A percentile compares a stretch with the other conserved stretches of the same genome.
These are phyloP conservation scores for Python bivittatus DNA, from an alignment of 2,113 vertebrate genomes.

Conservation along the genomic window DNA sequence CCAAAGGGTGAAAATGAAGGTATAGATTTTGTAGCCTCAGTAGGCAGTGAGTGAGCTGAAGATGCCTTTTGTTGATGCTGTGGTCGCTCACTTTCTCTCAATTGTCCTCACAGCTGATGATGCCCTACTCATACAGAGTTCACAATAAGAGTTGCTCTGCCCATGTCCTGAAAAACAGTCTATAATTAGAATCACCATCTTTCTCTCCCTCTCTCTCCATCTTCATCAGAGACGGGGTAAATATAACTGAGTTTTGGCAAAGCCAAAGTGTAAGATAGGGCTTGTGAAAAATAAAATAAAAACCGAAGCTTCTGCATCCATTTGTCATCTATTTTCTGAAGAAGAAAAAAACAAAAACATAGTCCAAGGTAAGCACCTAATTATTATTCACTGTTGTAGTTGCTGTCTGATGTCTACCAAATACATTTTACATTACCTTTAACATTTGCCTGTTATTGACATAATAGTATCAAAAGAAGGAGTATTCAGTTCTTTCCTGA, in stretches of 20 bases:
- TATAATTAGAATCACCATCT: neutral
- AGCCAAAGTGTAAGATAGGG: neutral
- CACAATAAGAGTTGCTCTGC: neutral
- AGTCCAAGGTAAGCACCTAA: slow-evolving; percentile 67
- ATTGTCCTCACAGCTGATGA: neutral
- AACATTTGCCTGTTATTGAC: slow-evolving; percentile 53
- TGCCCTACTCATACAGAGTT: neutral
- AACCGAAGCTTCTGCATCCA: slow-evolving; percentile 40
- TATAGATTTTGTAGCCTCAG: neutral
- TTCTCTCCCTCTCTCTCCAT: neutral
- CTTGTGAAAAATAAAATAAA: slow-evolving; percentile 1
- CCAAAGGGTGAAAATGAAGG: neutral
- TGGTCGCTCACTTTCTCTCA: neutral
- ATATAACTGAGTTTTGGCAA: neutral
- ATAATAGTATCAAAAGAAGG: slow-evolving; percentile 62
- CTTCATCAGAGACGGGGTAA: neutral
- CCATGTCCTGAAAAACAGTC: neutral
- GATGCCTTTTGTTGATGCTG: neutral
- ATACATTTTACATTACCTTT: slow-evolving; percentile 59
- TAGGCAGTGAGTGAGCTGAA: neutral
- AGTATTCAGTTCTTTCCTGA: slow-evolving; percentile 45
- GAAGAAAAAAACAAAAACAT: slow-evolving; percentile 43
- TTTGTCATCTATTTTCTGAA: slow-evolving; percentile 64
- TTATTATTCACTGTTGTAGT: slow-evolving; percentile 67
- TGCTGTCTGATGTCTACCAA: slow-evolving; percentile 51